A percentile compares a stretch with the other conserved stretches of the same genome.
Evolutionary conservation across 2,113 vertebrate genomes (phyloP).

Genomic region (Saccopteryx leptura): DNA sequence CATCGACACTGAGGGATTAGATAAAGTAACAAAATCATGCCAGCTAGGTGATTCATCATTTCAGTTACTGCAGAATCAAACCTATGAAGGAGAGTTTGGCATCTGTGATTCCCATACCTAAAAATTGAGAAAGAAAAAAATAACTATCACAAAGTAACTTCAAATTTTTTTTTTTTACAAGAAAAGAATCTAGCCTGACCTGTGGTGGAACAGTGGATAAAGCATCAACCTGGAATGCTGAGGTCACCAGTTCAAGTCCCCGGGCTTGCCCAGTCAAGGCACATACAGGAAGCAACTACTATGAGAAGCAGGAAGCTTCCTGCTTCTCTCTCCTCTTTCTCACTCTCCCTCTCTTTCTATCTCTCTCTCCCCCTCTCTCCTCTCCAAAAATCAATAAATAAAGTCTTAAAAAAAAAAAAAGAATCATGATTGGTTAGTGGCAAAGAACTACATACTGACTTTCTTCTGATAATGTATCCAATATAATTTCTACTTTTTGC

Average conservation of each 20-base stretch:
- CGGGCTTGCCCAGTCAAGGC: no score
- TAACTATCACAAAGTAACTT: neutral
- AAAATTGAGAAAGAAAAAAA: neutral
- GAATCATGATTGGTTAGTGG: neutral
- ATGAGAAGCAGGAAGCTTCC: no score
- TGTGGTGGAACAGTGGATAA: no score
- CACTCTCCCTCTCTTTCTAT: no score
- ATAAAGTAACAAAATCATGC: constrained; percentile 1
- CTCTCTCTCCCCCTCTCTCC: no score
- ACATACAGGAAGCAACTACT: no score
- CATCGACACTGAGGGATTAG: neutral
- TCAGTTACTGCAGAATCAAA: constrained; percentile 9
- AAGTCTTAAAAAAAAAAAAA: neutral
- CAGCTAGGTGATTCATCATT: neutral
- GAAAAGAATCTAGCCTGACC: neutral
- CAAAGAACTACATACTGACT: neutral
- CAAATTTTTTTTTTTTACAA: constrained; percentile 47
- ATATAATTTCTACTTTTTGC: constrained; percentile 25
- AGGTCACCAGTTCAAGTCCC: no score
- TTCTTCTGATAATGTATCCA: neutral
- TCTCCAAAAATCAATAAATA: no score
- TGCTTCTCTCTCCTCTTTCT: no score
- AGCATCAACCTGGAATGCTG: no score
- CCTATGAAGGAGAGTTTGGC: neutral
- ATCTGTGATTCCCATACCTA: constrained; percentile 3